Percentiles rank a stretch among this genome's conserved stretches.
Conservation (phyloP, 2,113 vertebrate species). For the Harpagus bidentatus region DNA sequence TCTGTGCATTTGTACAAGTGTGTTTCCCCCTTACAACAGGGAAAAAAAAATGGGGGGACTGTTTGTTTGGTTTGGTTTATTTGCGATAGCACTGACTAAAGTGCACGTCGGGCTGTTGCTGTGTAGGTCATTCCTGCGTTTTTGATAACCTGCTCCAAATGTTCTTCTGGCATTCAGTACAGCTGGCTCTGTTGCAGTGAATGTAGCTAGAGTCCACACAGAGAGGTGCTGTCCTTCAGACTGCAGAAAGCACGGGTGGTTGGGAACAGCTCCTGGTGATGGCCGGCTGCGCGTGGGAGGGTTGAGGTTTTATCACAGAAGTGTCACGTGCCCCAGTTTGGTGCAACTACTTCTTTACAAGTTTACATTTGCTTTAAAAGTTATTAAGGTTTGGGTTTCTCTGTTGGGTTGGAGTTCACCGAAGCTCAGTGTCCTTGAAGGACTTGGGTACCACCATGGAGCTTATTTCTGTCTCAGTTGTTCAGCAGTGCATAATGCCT, state of each 20-base stretch:
- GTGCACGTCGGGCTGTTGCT: neutral
- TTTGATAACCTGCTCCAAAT: neutral
- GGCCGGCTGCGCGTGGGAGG: too few relatives aligned
- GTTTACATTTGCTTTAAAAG: too few relatives aligned
- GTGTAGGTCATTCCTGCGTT: neutral
- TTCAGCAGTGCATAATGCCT: too few relatives aligned
- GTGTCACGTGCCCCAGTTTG: too few relatives aligned
- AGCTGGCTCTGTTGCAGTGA: neutral
- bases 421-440: too few relatives aligned
- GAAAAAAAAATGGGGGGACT: neutral
- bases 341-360: too few relatives aligned
- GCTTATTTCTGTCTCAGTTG: too few relatives aligned
- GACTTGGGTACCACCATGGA: too few relatives aligned
- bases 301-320: too few relatives aligned
- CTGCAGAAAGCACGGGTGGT: neutral
- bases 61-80: neutral
- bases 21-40: neutral
- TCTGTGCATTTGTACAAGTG: neutral
- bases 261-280: too few relatives aligned
- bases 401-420: too few relatives aligned
- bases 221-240: neutral
- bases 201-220: neutral
- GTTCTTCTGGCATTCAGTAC: neutral
- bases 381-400: too few relatives aligned
- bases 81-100: neutral